Percentiles rank a stretch among this genome's conserved stretches.
Evolutionary conservation across 2,113 vertebrate genomes (phyloP).

Genomic region (Jaculus jaculus): DNA sequence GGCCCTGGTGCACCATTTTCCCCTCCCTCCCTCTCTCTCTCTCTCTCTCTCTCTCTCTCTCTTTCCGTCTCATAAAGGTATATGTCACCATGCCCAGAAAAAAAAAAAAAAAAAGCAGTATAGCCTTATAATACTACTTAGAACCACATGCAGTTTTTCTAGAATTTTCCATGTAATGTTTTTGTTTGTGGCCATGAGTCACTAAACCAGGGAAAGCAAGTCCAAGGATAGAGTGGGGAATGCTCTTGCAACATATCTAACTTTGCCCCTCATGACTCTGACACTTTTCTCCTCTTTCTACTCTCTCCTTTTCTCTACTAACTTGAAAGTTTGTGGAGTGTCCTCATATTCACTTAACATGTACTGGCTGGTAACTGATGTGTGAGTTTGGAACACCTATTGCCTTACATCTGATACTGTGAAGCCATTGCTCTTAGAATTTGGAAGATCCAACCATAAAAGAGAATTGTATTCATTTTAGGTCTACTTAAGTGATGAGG

Average conservation of each 20-base stretch:
- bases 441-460: neutral
- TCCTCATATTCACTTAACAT: neutral
- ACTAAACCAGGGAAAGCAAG: neutral
- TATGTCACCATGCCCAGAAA: too few relatives aligned
- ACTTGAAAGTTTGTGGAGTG: neutral
- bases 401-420: neutral
- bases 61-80: too few relatives aligned
- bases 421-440: neutral
- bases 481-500: too few relatives aligned
- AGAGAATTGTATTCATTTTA: neutral
- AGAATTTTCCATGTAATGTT: neutral
- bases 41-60: too few relatives aligned
- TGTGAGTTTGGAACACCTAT: neutral
- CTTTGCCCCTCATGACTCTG: neutral
- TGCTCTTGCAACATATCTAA: neutral
- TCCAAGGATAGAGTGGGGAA: fast-evolving
- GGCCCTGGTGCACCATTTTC: too few relatives aligned
- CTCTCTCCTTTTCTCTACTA: neutral
- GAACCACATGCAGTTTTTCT: neutral
- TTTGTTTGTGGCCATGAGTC: neutral
- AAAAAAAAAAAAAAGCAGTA: too few relatives aligned
- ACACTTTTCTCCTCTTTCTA: neutral
- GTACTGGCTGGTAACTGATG: neutral
- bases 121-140: neutral
- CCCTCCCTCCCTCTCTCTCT: too few relatives aligned